phyloP scores from a whole-genome alignment of 2,113 vertebrate genomes.

The Scartelaos histophorus region DNA sequence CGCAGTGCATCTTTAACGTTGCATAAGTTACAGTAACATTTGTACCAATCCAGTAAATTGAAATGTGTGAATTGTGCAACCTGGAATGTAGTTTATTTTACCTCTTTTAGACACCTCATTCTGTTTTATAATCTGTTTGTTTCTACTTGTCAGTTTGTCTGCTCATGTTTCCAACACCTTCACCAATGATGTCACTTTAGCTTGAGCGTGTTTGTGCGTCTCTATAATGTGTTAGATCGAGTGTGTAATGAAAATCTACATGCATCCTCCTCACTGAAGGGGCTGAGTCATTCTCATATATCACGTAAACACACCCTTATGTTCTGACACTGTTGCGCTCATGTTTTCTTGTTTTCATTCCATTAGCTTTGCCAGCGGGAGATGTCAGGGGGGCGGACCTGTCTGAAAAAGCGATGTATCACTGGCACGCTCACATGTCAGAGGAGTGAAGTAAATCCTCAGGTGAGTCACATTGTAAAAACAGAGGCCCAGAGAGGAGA shows the following conservation, averaged over 20 bases:
- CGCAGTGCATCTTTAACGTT: not conserved
- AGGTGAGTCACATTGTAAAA: conserved; percentile 50
- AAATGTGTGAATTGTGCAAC: not conserved
- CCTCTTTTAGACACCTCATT: not conserved
- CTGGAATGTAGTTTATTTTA: not conserved
- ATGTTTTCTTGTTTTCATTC: conserved; percentile 63
- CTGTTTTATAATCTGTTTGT: conserved; percentile 23
- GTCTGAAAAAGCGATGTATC: conserved; percentile 49
- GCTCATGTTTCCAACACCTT: conserved; percentile 29
- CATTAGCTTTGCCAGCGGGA: conserved; percentile 39
- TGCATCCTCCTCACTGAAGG: conserved; percentile 17
- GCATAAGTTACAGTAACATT: not conserved
- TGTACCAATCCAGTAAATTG: not conserved
- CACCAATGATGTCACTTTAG: conserved; percentile 33
- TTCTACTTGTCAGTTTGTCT: conserved; percentile 32
- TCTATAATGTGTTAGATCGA: conserved; percentile 13
- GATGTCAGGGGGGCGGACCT: conserved; percentile 45
- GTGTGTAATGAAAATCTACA: conserved; percentile 32
- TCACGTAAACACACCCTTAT: conserved; percentile 46
- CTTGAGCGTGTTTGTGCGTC: conserved; percentile 6
- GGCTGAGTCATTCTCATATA: conserved; percentile 61
- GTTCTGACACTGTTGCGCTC: conserved; percentile 52
- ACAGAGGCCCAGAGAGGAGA: not conserved
- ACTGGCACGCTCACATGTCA: conserved; percentile 38
- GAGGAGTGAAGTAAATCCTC: conserved; percentile 47